Conservation (phyloP, 2,888 invertebrate genomes). For the Ditula angustiorana region DNA sequence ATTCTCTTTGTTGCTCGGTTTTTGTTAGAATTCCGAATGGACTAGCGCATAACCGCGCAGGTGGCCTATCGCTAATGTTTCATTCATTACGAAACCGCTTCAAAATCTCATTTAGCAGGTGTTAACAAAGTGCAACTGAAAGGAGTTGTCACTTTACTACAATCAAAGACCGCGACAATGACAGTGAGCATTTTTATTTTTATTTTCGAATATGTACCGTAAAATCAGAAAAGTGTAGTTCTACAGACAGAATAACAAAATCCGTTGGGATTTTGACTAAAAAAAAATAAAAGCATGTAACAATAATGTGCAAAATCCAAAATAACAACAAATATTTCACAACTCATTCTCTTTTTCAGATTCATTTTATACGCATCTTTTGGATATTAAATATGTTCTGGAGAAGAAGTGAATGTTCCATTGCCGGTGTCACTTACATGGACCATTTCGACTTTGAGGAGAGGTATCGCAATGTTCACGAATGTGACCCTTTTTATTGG, state of each 20-base stretch:
- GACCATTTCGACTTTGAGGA: conserved; percentile 71
- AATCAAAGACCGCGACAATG: conserved; percentile 49
- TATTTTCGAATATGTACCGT: background rate
- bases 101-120: conserved; percentile 60
- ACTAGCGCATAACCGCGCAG: conserved; percentile 59
- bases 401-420: conserved; percentile 50
- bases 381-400: background rate
- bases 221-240: too few species aligned
- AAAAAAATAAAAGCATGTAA: too few species aligned
- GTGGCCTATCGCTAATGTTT: conserved; percentile 51
- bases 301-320: too few species aligned
- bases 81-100: conserved; percentile 43
- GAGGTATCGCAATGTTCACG: conserved; percentile 63
- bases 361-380: background rate
- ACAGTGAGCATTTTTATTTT: conserved; percentile 49
- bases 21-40: background rate
- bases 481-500: conserved; percentile 75
- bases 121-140: conserved; percentile 60
- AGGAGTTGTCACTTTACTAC: conserved; percentile 55
- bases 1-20: background rate
- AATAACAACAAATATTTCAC: too few species aligned
- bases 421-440: conserved; percentile 72
- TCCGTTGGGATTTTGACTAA: too few species aligned
- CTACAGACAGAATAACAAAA: too few species aligned
- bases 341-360: background rate